These are phyloP conservation scores for Alligator sinensis DNA, from an alignment of 2,113 vertebrate species.

Conservation along the genomic window DNA sequence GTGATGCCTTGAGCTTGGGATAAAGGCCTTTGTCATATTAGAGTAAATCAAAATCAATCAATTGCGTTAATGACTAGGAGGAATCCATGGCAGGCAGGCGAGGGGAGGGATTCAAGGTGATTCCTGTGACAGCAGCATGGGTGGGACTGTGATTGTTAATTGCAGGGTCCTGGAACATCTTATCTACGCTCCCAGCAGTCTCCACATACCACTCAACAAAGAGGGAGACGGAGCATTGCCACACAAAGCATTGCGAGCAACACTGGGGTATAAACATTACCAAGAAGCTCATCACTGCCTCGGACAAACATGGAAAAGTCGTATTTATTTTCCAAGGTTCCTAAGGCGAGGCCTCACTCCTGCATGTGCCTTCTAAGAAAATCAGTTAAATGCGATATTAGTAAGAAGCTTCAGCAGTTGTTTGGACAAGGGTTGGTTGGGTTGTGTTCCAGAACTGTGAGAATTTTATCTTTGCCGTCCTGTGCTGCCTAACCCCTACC, in stretches of 20 bases:
- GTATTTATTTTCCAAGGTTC: not conserved
- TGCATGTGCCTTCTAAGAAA: not conserved
- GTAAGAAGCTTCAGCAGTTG: not conserved
- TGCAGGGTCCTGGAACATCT: not conserved
- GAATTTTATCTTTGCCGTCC: not conserved
- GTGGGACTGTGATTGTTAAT: not conserved
- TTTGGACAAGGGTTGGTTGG: not conserved
- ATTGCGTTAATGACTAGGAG: conserved; percentile 43
- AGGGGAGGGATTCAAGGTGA: not conserved
- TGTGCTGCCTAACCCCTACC: no score
- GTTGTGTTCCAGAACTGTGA: not conserved
- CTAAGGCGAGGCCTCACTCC: not conserved
- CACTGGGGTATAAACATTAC: not conserved
- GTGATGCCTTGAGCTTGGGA: not conserved
- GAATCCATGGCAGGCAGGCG: not conserved
- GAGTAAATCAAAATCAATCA: conserved; percentile 22
- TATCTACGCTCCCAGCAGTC: no score
- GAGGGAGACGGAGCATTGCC: not conserved
- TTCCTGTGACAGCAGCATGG: not conserved
- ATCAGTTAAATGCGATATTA: not conserved
- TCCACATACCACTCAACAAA: not conserved
- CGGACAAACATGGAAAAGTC: not conserved
- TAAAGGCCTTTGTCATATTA: not conserved
- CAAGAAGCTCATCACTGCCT: not conserved
- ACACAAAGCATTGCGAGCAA: not conserved